Evolutionary conservation across 2,888 invertebrate species (phyloP), one percentile per base, ranked within the genome.

Genomic region (Harpalus rubripes): DNA sequence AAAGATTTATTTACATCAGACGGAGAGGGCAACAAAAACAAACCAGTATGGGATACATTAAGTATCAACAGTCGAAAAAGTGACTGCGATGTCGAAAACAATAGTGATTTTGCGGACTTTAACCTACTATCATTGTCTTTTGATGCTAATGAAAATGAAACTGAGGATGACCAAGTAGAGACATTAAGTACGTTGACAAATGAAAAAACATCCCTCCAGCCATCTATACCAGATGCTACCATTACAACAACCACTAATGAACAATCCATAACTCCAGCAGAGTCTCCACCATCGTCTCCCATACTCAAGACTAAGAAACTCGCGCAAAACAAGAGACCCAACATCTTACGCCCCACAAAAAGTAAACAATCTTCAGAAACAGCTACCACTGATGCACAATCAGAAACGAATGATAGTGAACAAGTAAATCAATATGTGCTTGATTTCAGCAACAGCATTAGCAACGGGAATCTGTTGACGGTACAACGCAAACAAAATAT

Each of bases 81-180:
- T 68, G 84, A 85, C 52, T 80, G 79, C 68, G 84, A 85, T 65
- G 63, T 22, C n/a, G 84, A 68, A 56, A 80, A 58, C 39, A 68
- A 80, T 16, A 68, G 39, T n/a, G 84, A 85, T n/a, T 85, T 85
- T 80, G 56, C 68, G 8, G 84, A 85, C 41, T 85, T 85, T 22
- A 79, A 85, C 18, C 44, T 76, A n/a, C 16, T 85, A 39, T 52
- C 84, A 22, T 80, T 72, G 56, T 52, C 79, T n/a, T 80, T 85
- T 8, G 84, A 85, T 41, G 32, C 65, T 22, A 84, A 84, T 16
- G 82, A 83, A 39, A 63, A 63, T 16, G 82, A 83, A 39, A 63
- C 7, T 10, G 63, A 63, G 7, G 52, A 44, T 26, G 76, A 84
- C 7, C 44, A 72, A 10, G 6, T 44, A 16, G 5, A 10, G n/a